These are phyloP conservation scores for Phyllotreta cruciferae DNA, from an alignment of 2,888 invertebrate species.

Conservation along the genomic window DNA sequence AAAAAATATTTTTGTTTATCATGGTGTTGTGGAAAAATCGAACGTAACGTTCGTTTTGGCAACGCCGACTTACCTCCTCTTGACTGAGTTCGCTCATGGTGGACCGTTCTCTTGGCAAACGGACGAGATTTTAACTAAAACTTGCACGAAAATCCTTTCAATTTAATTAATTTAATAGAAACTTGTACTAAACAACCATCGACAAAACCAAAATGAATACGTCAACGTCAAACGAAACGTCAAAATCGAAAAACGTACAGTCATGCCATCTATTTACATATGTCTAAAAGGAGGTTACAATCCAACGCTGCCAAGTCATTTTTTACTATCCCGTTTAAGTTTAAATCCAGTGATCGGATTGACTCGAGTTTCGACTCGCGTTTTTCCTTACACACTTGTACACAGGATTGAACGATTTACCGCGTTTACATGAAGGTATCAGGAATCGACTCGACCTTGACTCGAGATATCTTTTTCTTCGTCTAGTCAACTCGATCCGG, in stretches of 20 bases:
- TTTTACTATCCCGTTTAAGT: too few relatives aligned
- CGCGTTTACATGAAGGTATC: too few relatives aligned
- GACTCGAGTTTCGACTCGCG: too few relatives aligned
- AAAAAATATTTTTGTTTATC: slow-evolving; percentile 9
- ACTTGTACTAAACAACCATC: slow-evolving; percentile 40
- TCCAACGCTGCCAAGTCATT: too few relatives aligned
- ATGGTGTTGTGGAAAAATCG: not conserved
- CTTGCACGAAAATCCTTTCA: slow-evolving; percentile 31
- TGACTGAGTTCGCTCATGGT: slow-evolving; percentile 85
- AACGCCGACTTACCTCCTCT: slow-evolving; percentile 79
- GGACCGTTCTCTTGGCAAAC: slow-evolving; percentile 13
- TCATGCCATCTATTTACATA: slow-evolving; percentile 1
- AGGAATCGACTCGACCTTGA: too few relatives aligned
- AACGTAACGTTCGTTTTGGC: not conserved
- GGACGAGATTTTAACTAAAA: slow-evolving; percentile 10
- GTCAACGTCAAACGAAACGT: slow-evolving; percentile 43
- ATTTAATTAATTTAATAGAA: slow-evolving; percentile 41
- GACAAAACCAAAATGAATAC: slow-evolving; percentile 47
- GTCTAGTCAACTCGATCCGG: too few relatives aligned
- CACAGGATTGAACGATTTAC: too few relatives aligned
- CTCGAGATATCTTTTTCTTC: too few relatives aligned
- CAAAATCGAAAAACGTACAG: slow-evolving; percentile 10
- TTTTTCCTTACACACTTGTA: too few relatives aligned
- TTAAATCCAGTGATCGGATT: too few relatives aligned
- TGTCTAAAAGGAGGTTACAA: too few relatives aligned